Base-by-base conservation (phyloP, 2,797 vertebrate genomes). In the Dryobates pubescens region DNA sequence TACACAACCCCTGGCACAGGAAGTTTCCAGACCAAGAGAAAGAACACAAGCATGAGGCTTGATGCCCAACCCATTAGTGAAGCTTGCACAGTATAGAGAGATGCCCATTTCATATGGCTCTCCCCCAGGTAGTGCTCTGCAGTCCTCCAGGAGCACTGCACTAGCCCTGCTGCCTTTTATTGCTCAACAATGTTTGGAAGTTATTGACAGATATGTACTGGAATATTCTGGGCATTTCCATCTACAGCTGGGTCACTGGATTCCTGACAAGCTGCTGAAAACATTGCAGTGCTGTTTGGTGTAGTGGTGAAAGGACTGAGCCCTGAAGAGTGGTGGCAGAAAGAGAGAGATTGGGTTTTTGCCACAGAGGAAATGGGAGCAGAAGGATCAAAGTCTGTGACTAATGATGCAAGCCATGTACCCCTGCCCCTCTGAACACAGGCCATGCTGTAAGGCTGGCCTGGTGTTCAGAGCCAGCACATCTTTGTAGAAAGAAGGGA, bases 361-460 rank as follows among this genome's bases (percentile, higher is more conserved):
- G 70, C 71, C 88, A 76, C 34, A 22, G 64, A 73, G 74, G 56
- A 90, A 94, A 82, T 16, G 51, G 76, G 73, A 90, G 84, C 64
- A 84, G 58, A 88, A 81, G 71, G 85, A 92, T 90, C 82, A 88
- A 91, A 86, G 75, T 58, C 85, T 73, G 62, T 87, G 92, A 82
- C 63, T 74, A 90, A 94, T 27, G 62, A 86, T 59, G 65, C 62
- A 90, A 91, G 29, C 51, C 18, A 34, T 9, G 6, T 29, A 86
- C 90, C 63, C 76, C 85, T 58, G 72, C 43, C 49, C 56, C n/a
- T 75, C 67, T 1, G 4, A 92, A 67, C 23, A 36, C 13, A 11
- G 56, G 58, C 80, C 62, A 24, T 56, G 76, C 57, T 88, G 38
- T 34, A 84, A 82, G 19, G 53, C 72, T 72, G 43, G 74, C 30